These are phyloP conservation scores for Scyliorhinus canicula DNA, from an alignment of 2,797 vertebrate genomes.

Conservation along the genomic window DNA sequence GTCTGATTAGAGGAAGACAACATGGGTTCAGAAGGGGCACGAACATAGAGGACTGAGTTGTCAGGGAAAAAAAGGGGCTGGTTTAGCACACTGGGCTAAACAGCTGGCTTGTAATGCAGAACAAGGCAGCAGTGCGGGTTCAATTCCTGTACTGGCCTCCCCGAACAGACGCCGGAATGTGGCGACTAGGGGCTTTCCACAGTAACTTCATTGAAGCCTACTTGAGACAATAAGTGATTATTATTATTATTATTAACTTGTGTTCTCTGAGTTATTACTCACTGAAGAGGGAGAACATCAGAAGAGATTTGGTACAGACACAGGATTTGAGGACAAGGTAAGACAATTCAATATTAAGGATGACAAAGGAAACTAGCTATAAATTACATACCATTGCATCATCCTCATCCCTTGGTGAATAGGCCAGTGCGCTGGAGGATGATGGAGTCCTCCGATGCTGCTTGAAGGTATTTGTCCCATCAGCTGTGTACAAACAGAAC, in stretches of 20 bases:
- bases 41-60: not conserved
- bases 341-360: not conserved
- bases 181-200: too few species aligned
- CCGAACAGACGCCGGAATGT: too few species aligned
- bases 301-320: not conserved
- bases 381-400: constrained; percentile 78
- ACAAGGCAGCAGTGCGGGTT: too few species aligned
- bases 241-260: too few species aligned
- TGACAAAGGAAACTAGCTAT: not conserved
- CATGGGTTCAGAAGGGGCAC: not conserved
- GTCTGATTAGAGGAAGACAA: not conserved
- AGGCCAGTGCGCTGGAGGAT: constrained; percentile 88
- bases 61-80: too few species aligned
- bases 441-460: constrained; percentile 91
- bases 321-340: not conserved
- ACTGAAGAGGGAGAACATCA: not conserved
- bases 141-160: too few species aligned
- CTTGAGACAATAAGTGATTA: too few species aligned
- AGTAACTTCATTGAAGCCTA: too few species aligned
- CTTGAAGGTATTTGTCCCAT: constrained; percentile 76
- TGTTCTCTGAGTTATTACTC: not conserved
- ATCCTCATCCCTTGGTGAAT: constrained; percentile 84
- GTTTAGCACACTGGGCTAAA: too few species aligned
- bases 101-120: too few species aligned
- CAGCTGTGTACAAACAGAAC: constrained; percentile 58